Evolutionary conservation across 2,797 vertebrate genomes (phyloP), one percentile per base, ranked within the genome.

Genomic region (Mormyrops attenuatus): DNA sequence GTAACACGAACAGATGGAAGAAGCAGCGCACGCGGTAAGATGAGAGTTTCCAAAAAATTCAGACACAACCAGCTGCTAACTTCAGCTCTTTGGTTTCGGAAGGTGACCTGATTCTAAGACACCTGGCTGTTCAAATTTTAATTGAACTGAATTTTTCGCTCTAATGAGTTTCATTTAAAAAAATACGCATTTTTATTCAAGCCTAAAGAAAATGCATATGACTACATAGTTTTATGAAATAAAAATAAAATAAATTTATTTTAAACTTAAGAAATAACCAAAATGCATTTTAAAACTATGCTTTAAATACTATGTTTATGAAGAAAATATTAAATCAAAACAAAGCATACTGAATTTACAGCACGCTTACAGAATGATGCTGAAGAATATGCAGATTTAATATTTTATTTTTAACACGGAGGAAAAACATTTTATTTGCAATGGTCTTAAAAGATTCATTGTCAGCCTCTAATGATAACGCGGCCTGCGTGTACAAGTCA

Each of bases 81-180:
- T 41, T 80, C 38, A 9, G 38, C 73, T 80, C 38, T 47, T 80
- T 47, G 73, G 73, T 44, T 80, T 80, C 34, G 73, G 73, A 41
- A 80, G 34, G 38, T 20, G 73, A 80, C 73, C 73, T 47, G 38
- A 80, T 73, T 73, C 66, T 34, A 73, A 73, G 66, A 73, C 66
- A 73, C 66, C 66, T 73, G 66, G 66, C 73, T 80, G 15, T n/a
- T 80, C 73, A 80, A 47, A 80, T 80, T 80, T 80, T 80, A 80
- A 80, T 80, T 80, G 38, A 80, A 44, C 20, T 80, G 73, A 80
- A 80, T 80, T 80, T 44, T 44, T n/a, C 26, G 73, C 41, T 80
- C 73, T n/a, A 47, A 80, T 80, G 73, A 44, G 17, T 80, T 44
- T 47, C 38, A 80, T 80, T 47, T n/a, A 44, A 80, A 73, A 80